Evolutionary conservation across 37 sponge, comb jelly and placozoan genomes (phyloP), one percentile per base, ranked within the genome.

Genomic region (Ephydatia muelleri): DNA sequence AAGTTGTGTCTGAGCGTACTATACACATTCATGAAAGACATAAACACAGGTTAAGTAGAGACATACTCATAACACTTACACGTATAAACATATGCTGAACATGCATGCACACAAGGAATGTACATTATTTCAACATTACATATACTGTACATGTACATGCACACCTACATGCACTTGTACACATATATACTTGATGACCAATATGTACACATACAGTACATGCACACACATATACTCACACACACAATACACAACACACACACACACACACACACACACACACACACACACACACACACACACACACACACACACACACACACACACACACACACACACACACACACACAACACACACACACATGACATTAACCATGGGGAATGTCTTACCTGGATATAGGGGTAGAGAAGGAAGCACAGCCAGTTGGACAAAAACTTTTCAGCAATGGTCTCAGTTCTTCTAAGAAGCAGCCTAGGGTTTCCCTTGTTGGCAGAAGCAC

Each of bases 381-480:
- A 5, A 6, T 31, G 49, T n/a, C 85, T 83, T 43, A 95, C 95
- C 93, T 84, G 69, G 28, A 97, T 75, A 76, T 97, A 90, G 0
- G 81, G 85, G 70, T 89, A 89, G 80, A 97, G 94, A 26, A 90
- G 80, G 72, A 97, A 93, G 38, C 87, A 83, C 25, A 97, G 84
- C 98, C 98, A 97, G 81, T 95, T 95, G 70, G 94, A 82, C 27
- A 97, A 87, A 87, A 97, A 86, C 88, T 93, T 97, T 85, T 97
- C 98, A 9, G 98, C 96, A 22, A 97, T 86, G 0, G 77, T 49
- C 73, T 87, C 98, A 0, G 87, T 93, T 82, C 93, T 91, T 57
- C 95, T 86, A 64, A 97, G 84, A 26, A 97, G 91, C 13, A 97
- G 91, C 31, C 93, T 91, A 0, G 98, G 85, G 23, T 91, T 68